Conservation (phyloP, 2,888 invertebrate species). For the Coecobrya sp. region DNA sequence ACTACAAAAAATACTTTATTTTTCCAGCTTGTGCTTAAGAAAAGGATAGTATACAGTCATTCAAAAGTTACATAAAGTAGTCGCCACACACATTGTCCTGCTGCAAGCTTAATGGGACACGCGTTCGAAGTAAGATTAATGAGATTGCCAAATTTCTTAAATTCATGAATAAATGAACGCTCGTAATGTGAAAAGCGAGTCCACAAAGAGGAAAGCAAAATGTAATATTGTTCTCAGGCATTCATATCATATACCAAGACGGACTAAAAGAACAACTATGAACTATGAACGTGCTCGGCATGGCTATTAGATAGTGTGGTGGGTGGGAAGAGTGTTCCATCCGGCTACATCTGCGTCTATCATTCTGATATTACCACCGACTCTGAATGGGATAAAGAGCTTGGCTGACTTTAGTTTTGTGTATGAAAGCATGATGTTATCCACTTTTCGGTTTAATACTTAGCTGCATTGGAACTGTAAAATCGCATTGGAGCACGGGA, state of each 20-base stretch:
- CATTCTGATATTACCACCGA: conserved; percentile 36
- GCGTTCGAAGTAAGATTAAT: conserved; percentile 78
- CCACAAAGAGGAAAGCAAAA: conserved; percentile 3
- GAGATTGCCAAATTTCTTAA: conserved; percentile 78
- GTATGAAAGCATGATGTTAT: background rate
- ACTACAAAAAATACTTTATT: conserved; percentile 7
- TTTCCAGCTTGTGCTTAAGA: background rate
- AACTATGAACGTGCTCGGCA: conserved; percentile 62
- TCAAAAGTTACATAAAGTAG: no score
- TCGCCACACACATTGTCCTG: conserved; percentile 40
- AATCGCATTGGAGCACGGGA: background rate
- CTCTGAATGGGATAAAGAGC: conserved; percentile 24
- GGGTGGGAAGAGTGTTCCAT: conserved; percentile 19
- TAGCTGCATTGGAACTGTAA: background rate
- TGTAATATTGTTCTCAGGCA: conserved; percentile 55
- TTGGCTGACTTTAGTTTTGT: background rate
- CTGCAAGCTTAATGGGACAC: conserved; percentile 59
- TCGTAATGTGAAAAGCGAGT: conserved; percentile 72
- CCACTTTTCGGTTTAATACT: background rate
- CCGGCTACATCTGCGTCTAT: conserved; percentile 37
- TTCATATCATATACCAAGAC: conserved; percentile 61
- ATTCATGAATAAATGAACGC: conserved; percentile 77
- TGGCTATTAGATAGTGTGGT: conserved; percentile 44
- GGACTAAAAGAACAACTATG: conserved; percentile 63
- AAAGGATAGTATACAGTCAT: background rate